Evolutionary conservation across 2,888 invertebrate species (phyloP).

Genomic region (Malacosoma neustria): DNA sequence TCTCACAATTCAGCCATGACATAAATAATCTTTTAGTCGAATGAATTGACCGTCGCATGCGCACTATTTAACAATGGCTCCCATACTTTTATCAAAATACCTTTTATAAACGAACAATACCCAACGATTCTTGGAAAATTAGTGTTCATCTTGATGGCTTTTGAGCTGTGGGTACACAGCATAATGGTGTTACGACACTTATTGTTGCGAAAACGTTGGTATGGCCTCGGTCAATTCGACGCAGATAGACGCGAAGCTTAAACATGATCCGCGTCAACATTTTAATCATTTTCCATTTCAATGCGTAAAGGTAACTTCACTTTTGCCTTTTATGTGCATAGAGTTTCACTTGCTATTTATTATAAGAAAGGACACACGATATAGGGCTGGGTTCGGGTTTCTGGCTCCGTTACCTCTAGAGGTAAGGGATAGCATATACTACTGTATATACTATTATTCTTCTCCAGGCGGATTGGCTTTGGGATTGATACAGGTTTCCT

Average conservation of each 20-base stretch:
- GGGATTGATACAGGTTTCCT: too few relatives aligned
- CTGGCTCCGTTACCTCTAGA: too few relatives aligned
- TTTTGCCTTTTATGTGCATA: too few relatives aligned
- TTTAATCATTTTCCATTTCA: too few relatives aligned
- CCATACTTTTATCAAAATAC: slow-evolving; percentile 17
- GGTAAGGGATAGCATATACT: too few relatives aligned
- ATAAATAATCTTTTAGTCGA: not conserved
- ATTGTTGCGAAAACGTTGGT: slow-evolving; percentile 49
- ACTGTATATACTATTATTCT: too few relatives aligned
- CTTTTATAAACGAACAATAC: slow-evolving; percentile 38
- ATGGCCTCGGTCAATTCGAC: slow-evolving; percentile 13
- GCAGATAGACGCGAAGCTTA: not conserved
- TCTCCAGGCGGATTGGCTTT: too few relatives aligned
- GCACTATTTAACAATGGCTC: slow-evolving; percentile 20
- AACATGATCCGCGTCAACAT: too few relatives aligned
- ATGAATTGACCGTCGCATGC: not conserved
- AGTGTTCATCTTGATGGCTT: slow-evolving; percentile 46
- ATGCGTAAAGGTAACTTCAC: too few relatives aligned
- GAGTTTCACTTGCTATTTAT: too few relatives aligned
- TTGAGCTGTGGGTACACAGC: slow-evolving; percentile 47
- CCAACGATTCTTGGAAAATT: slow-evolving; percentile 26
- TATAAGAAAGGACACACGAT: too few relatives aligned
- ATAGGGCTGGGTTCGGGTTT: too few relatives aligned
- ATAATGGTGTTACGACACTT: slow-evolving; percentile 62
- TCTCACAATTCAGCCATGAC: not conserved